Base-by-base conservation (phyloP, 2,113 vertebrate species). In the Sander lucioperca region DNA sequence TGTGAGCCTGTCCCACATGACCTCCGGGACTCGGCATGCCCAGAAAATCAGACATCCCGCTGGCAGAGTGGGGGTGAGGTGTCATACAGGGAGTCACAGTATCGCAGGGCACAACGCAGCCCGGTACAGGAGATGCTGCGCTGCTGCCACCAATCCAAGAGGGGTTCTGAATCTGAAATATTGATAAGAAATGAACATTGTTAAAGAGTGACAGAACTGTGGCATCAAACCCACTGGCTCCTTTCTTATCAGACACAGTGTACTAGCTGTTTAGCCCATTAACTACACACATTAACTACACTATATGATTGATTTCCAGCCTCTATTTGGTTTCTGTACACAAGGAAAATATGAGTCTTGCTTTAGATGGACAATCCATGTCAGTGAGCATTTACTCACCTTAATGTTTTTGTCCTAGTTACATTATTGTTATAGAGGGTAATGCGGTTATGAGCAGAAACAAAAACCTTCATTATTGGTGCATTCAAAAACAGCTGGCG, bases 31-130 rank as follows among this genome's bases (percentile, higher is more conserved):
- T 96, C 0, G 97, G 94, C 66, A 99, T 96, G 0, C 97, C 96
- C 3, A 99, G 96, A 95, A 97, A 99, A 77, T 99, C 98, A 3
- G 97, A 96, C 91, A 99, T 95, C 0, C 97, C 95, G 0, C 97
- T 94, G 51, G 96, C 93, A 0, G 96, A 94, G 5, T 99, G 98
- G 10, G 97, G 97, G 47, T 99, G 98, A 12, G 98, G 98, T 57
- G 97, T 97, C 98, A 99, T 99, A 89, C 98, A 99, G 84, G 98
- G 95, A 1, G 97, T 96, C 92, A 99, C 96, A 0, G 97, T 95
- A 94, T 99, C 98, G 1, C 98, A 99, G 84, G 98, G 97, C 13
- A 99, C 97, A 0, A 99, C 97, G 0, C 98, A 99, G 78, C 98
- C 98, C 0, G 98, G 97, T 79, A 99, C 96, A 0, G 98, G 98